These are phyloP conservation scores for Phortica okadai DNA, from an alignment of 2,888 invertebrate genomes.

Conservation along the genomic window DNA sequence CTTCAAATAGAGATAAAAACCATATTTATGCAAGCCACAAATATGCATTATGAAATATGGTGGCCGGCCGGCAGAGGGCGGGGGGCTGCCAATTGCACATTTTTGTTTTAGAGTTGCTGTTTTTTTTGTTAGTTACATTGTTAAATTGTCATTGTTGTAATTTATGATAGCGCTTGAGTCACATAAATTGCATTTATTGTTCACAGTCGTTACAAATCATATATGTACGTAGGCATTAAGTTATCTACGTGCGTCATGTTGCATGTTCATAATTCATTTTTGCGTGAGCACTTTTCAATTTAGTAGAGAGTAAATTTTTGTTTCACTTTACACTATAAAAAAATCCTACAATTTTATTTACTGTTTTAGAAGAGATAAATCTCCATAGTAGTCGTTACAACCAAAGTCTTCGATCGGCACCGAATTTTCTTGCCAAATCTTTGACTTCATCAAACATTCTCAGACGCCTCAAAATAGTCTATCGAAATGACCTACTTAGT, in stretches of 20 bases:
- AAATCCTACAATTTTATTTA: too few species aligned
- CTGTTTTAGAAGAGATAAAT: too few species aligned
- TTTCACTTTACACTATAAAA: too few species aligned
- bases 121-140: background rate
- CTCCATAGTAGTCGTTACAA: too few species aligned
- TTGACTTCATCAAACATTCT: too few species aligned
- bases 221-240: background rate
- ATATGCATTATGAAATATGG: background rate
- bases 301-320: too few species aligned
- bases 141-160: background rate
- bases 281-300: background rate
- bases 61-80: background rate
- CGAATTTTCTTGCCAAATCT: too few species aligned
- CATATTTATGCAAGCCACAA: background rate
- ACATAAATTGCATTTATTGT: constrained; percentile 19
- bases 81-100: background rate
- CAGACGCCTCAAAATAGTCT: too few species aligned
- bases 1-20: constrained; percentile 11
- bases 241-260: background rate
- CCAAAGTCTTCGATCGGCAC: too few species aligned
- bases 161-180: background rate
- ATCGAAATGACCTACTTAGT: too few species aligned
- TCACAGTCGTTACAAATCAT: background rate
- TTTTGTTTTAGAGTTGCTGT: background rate
- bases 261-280: constrained; percentile 13